A percentile compares a stretch with the other conserved stretches of the same genome.
Conservation (phyloP, 1,140 invertebrate species). For the Muscidifurax raptorellus region DNA sequence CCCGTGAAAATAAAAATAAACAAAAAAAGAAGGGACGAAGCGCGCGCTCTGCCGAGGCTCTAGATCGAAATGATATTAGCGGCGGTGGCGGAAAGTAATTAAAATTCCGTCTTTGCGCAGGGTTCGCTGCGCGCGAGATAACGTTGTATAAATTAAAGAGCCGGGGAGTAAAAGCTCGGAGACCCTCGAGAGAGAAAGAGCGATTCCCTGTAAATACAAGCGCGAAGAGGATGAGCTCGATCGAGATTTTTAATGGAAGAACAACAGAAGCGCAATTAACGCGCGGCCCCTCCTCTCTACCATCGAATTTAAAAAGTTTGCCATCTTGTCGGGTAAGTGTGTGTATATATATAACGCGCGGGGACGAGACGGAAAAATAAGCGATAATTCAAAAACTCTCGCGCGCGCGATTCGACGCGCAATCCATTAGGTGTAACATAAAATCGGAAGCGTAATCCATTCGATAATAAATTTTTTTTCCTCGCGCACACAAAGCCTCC, state of each 20-base stretch:
- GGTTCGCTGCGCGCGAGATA: slow-evolving; percentile 46
- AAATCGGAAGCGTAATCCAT: background rate
- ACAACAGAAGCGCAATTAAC: slow-evolving; percentile 62
- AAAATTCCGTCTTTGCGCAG: slow-evolving; percentile 58
- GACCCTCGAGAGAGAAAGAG: background rate
- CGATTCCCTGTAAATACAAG: slow-evolving; percentile 13
- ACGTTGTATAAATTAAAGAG: slow-evolving; percentile 68
- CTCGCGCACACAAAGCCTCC: background rate
- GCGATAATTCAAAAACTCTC: slow-evolving; percentile 8
- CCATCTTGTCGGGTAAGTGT: slow-evolving; percentile 7
- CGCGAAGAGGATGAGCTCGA: slow-evolving; percentile 55
- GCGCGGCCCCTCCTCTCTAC: background rate
- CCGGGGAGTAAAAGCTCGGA: slow-evolving; percentile 41
- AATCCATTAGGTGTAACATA: background rate
- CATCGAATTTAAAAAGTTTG: slow-evolving; percentile 39
- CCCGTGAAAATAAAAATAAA: slow-evolving; percentile 46
- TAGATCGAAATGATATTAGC: slow-evolving; percentile 54
- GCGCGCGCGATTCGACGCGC: slow-evolving; percentile 1
- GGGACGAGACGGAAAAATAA: background rate
- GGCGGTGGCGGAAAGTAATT: slow-evolving; percentile 59
- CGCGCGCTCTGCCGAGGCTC: background rate
- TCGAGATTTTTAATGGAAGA: slow-evolving; percentile 71
- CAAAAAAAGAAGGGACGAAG: slow-evolving; percentile 40
- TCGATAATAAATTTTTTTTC: background rate
- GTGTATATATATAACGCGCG: background rate